A percentile compares a stretch with the other conserved stretches of the same genome.
Evolutionary conservation across 2,797 vertebrate species (phyloP).

Genomic region (Sebastes cheni): DNA sequence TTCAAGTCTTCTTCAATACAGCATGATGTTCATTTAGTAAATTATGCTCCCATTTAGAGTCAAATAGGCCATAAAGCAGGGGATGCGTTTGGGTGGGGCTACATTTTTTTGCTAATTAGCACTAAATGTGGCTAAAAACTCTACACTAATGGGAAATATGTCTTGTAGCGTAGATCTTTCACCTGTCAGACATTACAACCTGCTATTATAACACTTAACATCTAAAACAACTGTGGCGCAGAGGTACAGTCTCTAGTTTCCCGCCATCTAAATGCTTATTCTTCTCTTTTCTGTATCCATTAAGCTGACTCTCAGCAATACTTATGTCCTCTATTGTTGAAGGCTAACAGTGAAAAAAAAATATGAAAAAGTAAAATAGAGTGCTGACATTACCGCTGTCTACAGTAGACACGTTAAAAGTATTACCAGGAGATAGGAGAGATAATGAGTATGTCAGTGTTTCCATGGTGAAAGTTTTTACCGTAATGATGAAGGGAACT

Average conservation of each 20-base stretch:
- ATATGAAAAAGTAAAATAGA: background rate
- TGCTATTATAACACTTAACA: background rate
- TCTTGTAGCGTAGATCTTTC: background rate
- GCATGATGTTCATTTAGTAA: too few relatives aligned
- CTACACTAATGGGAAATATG: background rate
- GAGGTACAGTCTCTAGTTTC: too few relatives aligned
- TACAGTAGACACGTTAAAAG: background rate
- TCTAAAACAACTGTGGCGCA: too few relatives aligned
- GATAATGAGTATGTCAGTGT: background rate
- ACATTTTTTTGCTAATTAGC: background rate
- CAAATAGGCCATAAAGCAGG: too few relatives aligned
- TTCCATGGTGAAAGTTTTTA: constrained; percentile 70
- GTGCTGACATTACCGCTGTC: background rate
- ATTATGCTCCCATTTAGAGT: too few relatives aligned
- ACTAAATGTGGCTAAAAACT: background rate
- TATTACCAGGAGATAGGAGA: background rate
- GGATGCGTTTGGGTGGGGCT: too few relatives aligned
- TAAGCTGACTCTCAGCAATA: background rate
- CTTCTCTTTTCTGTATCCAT: background rate
- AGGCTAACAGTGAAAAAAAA: background rate
- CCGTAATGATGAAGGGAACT: constrained; percentile 95
- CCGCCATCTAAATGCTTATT: background rate
- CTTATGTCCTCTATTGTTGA: background rate
- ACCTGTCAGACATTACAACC: background rate
- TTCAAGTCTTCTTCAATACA: too few relatives aligned